phyloP scores from a whole-genome alignment of 2,113 vertebrate genomes.

The Bettongia penicillata region DNA sequence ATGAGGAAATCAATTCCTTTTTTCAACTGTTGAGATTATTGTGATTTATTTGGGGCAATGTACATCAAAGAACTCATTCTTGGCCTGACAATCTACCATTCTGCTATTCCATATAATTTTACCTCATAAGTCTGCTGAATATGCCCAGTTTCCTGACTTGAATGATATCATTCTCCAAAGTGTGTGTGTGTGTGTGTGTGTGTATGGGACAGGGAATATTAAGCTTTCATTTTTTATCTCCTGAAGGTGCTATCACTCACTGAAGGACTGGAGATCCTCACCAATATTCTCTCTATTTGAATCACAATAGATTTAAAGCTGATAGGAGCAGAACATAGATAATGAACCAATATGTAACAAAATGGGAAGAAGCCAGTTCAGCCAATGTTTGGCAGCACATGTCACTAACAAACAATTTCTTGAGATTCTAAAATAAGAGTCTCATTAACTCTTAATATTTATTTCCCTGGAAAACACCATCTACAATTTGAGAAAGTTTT shows the following conservation, averaged over 20 bases:
- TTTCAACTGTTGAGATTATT: constrained; percentile 11
- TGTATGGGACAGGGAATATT: neutral
- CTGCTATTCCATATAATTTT: constrained; percentile 12
- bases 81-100: constrained; percentile 1
- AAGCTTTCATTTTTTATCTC: neutral
- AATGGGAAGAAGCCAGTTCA: neutral
- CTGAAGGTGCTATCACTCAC: neutral
- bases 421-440: neutral
- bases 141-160: neutral
- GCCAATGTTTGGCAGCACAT: neutral
- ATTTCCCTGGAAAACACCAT: neutral
- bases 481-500: neutral
- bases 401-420: neutral
- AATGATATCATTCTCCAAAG: neutral
- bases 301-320: neutral
- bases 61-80: constrained; percentile 36
- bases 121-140: neutral
- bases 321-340: neutral
- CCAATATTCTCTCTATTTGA: neutral
- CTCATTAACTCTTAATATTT: neutral
- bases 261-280: neutral
- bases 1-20: constrained; percentile 37
- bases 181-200: too few species aligned
- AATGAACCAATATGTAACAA: neutral
- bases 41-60: constrained; percentile 13